Base-by-base conservation (phyloP, 2,888 invertebrate genomes). In the Muschampia plurimacula region DNA sequence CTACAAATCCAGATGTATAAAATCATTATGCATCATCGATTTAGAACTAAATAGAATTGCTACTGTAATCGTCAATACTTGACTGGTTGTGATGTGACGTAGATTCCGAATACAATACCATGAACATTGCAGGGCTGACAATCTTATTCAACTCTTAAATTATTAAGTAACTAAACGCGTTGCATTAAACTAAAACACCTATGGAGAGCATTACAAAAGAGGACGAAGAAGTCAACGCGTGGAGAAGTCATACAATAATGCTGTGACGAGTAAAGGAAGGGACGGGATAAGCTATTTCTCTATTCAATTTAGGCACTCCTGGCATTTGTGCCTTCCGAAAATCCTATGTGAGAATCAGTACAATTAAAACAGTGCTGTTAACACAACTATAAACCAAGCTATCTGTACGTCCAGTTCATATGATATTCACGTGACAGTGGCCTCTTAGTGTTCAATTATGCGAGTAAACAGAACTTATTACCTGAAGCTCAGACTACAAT, bases 1-100 rank as follows among this genome's bases (percentile, higher is more conserved):
- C 93, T 93, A 93, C 92, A 85, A 89, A 89, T 91, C 89, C 89
- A 86, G 91, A 92, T 90, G 92, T 91, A 93, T 91, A 92, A 91
- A 90, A 87, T 81, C 73, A 92, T 91, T 92, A 93, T 91, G 90
- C 93, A 91, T 92, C 89, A 82, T 87, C 84, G 85, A 84, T 88
- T 88, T 89, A 89, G 86, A 91, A 90, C 89, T 90, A 90, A 92
- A 88, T 82, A 89, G 86, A 87, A 84, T 85, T 85, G 85, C 83
- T 86, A 85, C 84, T 86, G 84, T 86, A 77, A 78, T 62, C 60
- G 62, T 82, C 81, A 81, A 84, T 83, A 86, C 81, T 79, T 81
- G 66, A 83, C 85, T 85, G 86, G 87, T 86, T 92, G 93, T 92
- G 91, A 92, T 91, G 91, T 86, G 85, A 87, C 87, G 87, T 89